Evolutionary conservation across 30 jellyfish, hydroid and myxozoan genomes (phyloP).

Genomic region (Cassiopea xamachana): DNA sequence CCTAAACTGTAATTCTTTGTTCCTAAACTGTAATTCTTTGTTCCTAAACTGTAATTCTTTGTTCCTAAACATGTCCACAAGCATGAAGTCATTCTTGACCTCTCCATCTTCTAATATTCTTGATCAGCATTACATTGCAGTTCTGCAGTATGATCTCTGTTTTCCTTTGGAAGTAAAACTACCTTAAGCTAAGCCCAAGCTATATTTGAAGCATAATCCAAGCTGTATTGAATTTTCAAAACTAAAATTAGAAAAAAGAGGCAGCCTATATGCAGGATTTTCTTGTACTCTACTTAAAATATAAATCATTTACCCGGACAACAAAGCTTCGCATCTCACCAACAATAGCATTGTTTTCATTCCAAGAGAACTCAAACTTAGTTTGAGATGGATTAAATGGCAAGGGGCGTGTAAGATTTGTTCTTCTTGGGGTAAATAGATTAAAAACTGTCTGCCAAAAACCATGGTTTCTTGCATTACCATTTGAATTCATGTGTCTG

Average conservation of each 20-base stretch:
- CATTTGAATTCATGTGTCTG: not conserved
- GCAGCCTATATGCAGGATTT: not conserved
- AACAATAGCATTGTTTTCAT: constrained; percentile 46
- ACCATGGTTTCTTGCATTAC: constrained; percentile 6
- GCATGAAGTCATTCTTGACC: not conserved
- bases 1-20: too few species aligned
- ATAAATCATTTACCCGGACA: constrained; percentile 18
- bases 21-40: too few species aligned
- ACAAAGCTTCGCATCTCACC: constrained; percentile 67
- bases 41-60: too few species aligned
- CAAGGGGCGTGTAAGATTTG: constrained; percentile 12
- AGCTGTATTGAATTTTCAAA: too few species aligned
- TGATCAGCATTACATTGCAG: too few species aligned
- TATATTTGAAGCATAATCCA: too few species aligned
- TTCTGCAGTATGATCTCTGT: too few species aligned
- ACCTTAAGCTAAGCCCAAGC: too few species aligned
- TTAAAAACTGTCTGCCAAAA: constrained; percentile 24
- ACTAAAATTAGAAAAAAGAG: not conserved
- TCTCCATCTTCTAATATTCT: too few species aligned
- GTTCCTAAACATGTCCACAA: too few species aligned
- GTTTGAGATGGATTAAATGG: constrained; percentile 56
- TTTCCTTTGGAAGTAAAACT: too few species aligned
- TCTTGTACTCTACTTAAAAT: not conserved
- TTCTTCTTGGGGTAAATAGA: constrained; percentile 11
- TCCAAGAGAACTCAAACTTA: constrained; percentile 52